Evolutionary conservation across 2,888 invertebrate species (phyloP).

Genomic region (Dascillus cervinus): DNA sequence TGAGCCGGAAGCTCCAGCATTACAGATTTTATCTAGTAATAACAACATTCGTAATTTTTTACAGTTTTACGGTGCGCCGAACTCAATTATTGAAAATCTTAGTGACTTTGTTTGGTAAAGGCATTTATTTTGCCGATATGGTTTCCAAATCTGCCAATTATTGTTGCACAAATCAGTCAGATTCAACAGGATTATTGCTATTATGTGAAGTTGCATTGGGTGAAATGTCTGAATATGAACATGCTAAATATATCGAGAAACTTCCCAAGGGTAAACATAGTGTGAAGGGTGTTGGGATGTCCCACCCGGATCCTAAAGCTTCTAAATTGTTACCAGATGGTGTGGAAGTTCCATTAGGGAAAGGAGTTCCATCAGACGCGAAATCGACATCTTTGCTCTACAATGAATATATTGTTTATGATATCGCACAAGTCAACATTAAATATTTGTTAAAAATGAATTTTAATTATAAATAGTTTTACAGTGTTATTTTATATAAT

Average conservation of each 20-base stretch:
- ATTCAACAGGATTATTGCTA: slow-evolving; percentile 75
- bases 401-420: slow-evolving; percentile 96
- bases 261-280: slow-evolving; percentile 81
- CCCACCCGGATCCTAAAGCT: slow-evolving; percentile 69
- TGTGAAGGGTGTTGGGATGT: slow-evolving; percentile 78
- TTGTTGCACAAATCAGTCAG: slow-evolving; percentile 65
- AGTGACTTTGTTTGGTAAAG: slow-evolving; percentile 99
- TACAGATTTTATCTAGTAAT: no score
- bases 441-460: no score
- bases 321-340: slow-evolving; percentile 47
- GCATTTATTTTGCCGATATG: slow-evolving; percentile 97
- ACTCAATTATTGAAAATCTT: no score
- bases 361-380: slow-evolving; percentile 43
- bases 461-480: no score
- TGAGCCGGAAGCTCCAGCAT: no score
- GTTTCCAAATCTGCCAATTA: slow-evolving; percentile 98
- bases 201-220: slow-evolving; percentile 95
- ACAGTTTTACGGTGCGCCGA: no score
- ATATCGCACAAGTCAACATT: no score
- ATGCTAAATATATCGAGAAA: slow-evolving; percentile 67
- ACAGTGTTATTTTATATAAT: no score
- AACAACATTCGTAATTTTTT: no score
- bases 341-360: slow-evolving; percentile 71
- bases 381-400: slow-evolving; percentile 63
- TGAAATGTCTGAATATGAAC: slow-evolving; percentile 72